Evolutionary conservation across 2,888 invertebrate genomes (phyloP), one percentile per base, ranked within the genome.

Genomic region (Bhutanitis thaidina): DNA sequence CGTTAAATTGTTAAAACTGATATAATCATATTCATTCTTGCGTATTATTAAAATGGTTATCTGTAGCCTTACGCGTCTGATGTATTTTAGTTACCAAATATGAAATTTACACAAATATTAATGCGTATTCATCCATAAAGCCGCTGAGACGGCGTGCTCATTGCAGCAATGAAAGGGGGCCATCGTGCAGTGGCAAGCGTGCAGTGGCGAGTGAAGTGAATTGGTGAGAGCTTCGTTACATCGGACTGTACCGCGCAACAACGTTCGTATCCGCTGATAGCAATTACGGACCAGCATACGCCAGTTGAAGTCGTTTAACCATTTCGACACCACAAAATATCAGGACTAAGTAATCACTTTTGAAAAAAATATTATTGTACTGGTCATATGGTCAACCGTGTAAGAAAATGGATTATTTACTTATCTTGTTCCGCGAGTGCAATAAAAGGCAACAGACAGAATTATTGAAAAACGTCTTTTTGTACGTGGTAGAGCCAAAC

Each of bases 61-160:
- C n/a, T n/a, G n/a, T 20, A 20, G 5, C 1, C 10, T 29, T 7
- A 36, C 14, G 25, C n/a, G 9, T 15, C n/a, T n/a, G 12, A 14
- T 10, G n/a, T 14, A 32, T 25, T 36, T 29, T 5, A 1, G 5
- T 34, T 14, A 12, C 32, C 10, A 35, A 27, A 39, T 13, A 27
- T 53, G 60, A 65, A 60, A 66, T 57, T 58, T 52, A 53, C 64
- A 32, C 14, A 16, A 34, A 58, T 69, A 61, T 56, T n/a, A n/a
- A 59, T 58, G 67, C 55, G 62, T 64, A 73, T 65, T 80, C 73
- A 75, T 75, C 72, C 74, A 69, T 72, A 73, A 73, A 76, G 80
- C 74, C 76, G 74, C 67, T 67, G 62, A 60, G 62, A 38, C 53
- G 54, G 54, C 53, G 58, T 61, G 64, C 49, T 58, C 59, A 61